Evolutionary conservation across 2,888 invertebrate genomes (phyloP).

Genomic region (Rugalucina vietnamica): DNA sequence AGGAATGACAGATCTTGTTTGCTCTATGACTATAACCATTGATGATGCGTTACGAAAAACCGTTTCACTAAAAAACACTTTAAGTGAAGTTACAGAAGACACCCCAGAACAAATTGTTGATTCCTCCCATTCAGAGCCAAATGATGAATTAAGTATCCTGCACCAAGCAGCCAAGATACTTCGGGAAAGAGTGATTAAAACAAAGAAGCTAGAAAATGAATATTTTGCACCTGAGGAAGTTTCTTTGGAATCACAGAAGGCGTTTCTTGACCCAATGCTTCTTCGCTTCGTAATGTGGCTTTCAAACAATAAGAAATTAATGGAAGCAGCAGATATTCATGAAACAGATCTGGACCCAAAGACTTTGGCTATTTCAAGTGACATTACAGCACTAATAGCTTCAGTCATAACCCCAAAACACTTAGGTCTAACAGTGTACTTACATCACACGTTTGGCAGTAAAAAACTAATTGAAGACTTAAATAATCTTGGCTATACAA

Average conservation of each 20-base stretch:
- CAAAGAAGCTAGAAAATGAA: neutral
- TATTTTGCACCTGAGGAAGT: constrained; percentile 1
- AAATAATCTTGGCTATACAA: neutral
- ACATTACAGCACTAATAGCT: neutral
- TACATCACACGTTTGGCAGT: constrained; percentile 2
- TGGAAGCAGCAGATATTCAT: neutral
- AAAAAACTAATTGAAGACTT: constrained; percentile 4
- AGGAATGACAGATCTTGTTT: constrained; percentile 3
- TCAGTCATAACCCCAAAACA: constrained; percentile 3
- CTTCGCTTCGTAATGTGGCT: neutral
- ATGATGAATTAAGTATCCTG: neutral
- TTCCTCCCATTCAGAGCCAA: neutral
- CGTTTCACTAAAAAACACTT: neutral
- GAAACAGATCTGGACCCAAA: neutral
- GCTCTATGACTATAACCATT: neutral
- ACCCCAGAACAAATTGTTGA: neutral
- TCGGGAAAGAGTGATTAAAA: neutral
- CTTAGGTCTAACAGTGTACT: constrained; percentile 4
- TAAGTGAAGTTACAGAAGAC: neutral
- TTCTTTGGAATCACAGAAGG: neutral
- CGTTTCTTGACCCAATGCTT: neutral
- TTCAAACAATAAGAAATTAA: neutral
- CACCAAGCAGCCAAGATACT: neutral
- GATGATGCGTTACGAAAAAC: neutral
- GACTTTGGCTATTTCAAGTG: neutral